phyloP scores from a whole-genome alignment of 2,113 vertebrate genomes.

The Kobus ellipsiprymnus region DNA sequence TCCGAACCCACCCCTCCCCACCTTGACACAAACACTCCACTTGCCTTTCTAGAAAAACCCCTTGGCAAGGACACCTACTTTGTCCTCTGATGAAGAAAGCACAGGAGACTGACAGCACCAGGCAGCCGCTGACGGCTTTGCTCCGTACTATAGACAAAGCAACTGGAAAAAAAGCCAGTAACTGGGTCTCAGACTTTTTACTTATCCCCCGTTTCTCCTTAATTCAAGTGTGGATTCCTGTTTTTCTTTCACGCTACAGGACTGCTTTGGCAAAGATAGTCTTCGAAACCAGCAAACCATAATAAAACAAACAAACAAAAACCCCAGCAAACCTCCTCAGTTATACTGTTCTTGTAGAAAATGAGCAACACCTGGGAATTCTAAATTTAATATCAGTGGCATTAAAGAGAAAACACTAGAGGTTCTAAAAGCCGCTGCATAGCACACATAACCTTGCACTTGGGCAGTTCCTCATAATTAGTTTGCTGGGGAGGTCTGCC shows the following conservation, averaged over 20 bases:
- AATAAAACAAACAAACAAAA: not conserved
- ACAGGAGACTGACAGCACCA: not conserved
- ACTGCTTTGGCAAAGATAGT: not conserved
- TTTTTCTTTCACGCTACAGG: not conserved
- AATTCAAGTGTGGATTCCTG: not conserved
- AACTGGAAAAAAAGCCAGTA: not conserved
- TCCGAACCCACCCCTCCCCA: not conserved
- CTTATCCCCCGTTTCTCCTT: not conserved
- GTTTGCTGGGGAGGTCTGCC: not conserved
- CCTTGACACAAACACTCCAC: not conserved
- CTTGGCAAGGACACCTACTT: not conserved
- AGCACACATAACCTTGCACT: too few relatives aligned
- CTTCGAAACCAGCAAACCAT: not conserved
- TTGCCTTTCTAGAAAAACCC: not conserved
- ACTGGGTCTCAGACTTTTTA: not conserved
- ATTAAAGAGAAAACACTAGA: not conserved
- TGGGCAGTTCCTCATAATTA: not conserved
- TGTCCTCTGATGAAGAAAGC: not conserved
- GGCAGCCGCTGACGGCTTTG: not conserved
- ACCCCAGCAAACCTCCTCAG: not conserved
- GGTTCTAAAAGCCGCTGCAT: fast-evolving
- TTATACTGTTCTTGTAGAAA: not conserved
- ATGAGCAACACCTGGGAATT: not conserved
- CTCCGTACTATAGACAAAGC: not conserved
- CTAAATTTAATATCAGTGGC: not conserved